Evolutionary conservation across 2,113 vertebrate genomes (phyloP).

Genomic region (Diadophis punctatus): DNA sequence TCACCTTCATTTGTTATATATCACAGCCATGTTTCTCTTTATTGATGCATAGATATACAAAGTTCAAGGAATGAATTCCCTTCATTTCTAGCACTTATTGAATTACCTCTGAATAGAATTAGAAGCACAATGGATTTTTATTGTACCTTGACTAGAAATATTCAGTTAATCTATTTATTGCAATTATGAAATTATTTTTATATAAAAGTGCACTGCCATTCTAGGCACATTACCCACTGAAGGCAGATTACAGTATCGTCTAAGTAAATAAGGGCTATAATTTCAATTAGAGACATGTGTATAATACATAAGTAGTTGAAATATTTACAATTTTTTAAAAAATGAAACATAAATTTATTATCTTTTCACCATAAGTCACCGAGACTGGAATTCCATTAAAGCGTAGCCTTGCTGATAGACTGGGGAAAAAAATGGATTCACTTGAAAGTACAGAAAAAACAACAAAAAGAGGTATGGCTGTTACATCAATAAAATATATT

Average conservation of each 20-base stretch:
- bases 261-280: not conserved
- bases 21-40: not conserved
- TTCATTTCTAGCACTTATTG: not conserved
- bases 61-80: not conserved
- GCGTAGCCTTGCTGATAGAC: conserved; percentile 78
- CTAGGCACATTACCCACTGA: not conserved
- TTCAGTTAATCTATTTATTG: not conserved
- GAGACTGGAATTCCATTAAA: conserved; percentile 65
- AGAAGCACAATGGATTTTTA: not conserved
- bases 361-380: conserved; percentile 1
- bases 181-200: not conserved
- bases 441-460: conserved; percentile 52
- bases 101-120: not conserved
- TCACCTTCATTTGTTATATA: not conserved
- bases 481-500: not conserved
- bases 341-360: not conserved
- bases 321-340: not conserved
- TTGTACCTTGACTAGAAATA: not conserved
- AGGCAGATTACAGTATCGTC: not conserved
- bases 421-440: conserved; percentile 76
- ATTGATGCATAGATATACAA: not conserved
- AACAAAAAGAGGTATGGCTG: conserved; percentile 70
- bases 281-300: accelerated
- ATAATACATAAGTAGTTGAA: not conserved
- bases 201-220: not conserved